phyloP scores from a whole-genome alignment of 2,113 vertebrate species.

The Boleophthalmus pectinirostris region DNA sequence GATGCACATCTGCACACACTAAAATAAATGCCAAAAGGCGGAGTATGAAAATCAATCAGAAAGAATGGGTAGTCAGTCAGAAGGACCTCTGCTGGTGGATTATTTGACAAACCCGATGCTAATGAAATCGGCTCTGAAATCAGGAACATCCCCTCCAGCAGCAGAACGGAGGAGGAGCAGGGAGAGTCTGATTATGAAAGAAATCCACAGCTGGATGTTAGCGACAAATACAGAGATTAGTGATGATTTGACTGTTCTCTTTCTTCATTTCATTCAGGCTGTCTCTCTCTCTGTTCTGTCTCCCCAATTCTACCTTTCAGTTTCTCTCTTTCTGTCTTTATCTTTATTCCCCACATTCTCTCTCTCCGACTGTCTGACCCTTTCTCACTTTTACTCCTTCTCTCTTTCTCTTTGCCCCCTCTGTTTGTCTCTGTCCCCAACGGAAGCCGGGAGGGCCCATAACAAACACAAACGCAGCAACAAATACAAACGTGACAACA shows the following conservation, averaged over 20 bases:
- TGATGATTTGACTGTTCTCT: background rate
- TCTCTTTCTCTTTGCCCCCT: no score
- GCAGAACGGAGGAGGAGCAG: constrained; percentile 9
- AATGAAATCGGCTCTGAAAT: constrained; percentile 53
- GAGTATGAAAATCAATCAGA: constrained; percentile 62
- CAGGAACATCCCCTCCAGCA: constrained; percentile 6
- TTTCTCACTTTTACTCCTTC: no score
- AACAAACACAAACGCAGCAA: no score
- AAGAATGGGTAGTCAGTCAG: constrained; percentile 41
- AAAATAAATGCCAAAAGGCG: constrained; percentile 72
- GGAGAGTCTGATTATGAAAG: constrained; percentile 21
- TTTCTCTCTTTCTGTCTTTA: background rate
- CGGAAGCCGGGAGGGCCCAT: no score
- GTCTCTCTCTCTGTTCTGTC: background rate
- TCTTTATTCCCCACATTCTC: background rate
- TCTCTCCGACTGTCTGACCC: background rate
- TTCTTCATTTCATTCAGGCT: background rate
- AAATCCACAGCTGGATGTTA: constrained; percentile 34
- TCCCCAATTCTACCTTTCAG: background rate
- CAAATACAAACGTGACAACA: no score
- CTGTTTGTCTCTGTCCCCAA: no score
- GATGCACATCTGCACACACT: constrained; percentile 7
- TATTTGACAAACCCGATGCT: constrained; percentile 55
- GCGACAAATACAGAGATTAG: constrained; percentile 37
- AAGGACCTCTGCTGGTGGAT: constrained; percentile 41